Evolutionary conservation across 2,797 vertebrate species (phyloP), one percentile per base, ranked within the genome.

Genomic region (Iguana delicatissima): DNA sequence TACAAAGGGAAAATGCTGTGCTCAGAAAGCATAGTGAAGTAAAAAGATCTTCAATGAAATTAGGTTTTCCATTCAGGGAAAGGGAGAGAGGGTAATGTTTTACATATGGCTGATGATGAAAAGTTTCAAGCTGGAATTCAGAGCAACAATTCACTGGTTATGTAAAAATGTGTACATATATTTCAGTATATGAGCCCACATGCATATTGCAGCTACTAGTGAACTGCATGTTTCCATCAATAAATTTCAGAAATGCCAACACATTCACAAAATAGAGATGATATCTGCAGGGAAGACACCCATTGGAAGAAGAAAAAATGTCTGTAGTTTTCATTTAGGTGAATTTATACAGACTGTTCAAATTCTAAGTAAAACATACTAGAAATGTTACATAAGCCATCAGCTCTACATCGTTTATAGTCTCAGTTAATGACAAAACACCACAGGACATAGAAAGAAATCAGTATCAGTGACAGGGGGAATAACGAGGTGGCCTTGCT

Each of bases 401-500:
- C 16, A 52, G 2, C 64, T 74, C 42, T 86, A n/a, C 32, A 90
- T n/a, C 22, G 20, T 50, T 81, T 80, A 85, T 59, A 32, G 42
- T 80, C 64, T 72, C 24, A 20, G 64, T 62, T 80, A 86, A 90
- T 90, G 64, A 64, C 38, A 86, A 82, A 86, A 86, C n/a, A 90
- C 67, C 74, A 81, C 59, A 59, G 69, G 67, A 81, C 26, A 55
- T 79, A 85, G 57, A 81, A 74, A 82, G 67, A 82, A 88, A 82
- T 82, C 52, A 52, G 64, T 82, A 81, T 74, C 87, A 89, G 42
- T 83, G 80, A 73, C n/a, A 89, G 64, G 14, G 72, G 50, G 24
- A 89, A 89, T 59, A 89, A 89, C 42, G 79, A 82, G 62, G n/a
- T 32, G 72, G 72, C 67, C 57, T 38, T 52, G 79, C 6, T 42